A percentile compares a stretch with the other conserved stretches of the same genome.
These are phyloP conservation scores for Mycalesis mineus DNA, from an alignment of 2,888 invertebrate species.

Conservation along the genomic window DNA sequence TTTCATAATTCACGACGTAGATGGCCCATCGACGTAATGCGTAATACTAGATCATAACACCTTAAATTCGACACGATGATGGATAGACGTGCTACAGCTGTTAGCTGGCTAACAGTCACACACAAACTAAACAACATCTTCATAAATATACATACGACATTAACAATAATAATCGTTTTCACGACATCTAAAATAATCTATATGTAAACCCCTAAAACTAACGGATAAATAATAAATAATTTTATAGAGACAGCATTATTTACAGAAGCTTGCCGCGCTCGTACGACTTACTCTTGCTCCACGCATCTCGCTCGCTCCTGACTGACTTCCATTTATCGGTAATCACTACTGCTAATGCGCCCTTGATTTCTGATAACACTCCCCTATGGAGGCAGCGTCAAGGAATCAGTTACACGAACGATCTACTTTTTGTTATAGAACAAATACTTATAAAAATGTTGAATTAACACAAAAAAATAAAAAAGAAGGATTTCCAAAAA, in stretches of 20 bases:
- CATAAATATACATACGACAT: conserved; percentile 33
- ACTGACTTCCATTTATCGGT: conserved; percentile 36
- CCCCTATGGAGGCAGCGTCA: conserved; percentile 44
- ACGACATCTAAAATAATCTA: conserved; percentile 36
- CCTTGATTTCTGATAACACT: conserved; percentile 49
- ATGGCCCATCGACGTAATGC: conserved; percentile 38
- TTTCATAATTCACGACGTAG: conserved; percentile 39
- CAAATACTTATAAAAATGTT: conserved; percentile 37
- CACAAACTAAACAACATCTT: conserved; percentile 9
- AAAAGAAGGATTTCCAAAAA: conserved; percentile 43
- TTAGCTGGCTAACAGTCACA: conserved; percentile 1
- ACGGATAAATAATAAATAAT: conserved; percentile 74
- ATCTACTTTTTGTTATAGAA: conserved; percentile 31
- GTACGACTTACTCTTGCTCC: conserved; percentile 39
- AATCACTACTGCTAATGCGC: conserved; percentile 44
- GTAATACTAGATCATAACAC: conserved; percentile 36
- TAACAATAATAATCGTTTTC: conserved; percentile 44
- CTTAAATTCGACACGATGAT: conserved; percentile 26
- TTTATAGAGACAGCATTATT: conserved; percentile 64
- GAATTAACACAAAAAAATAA: conserved; percentile 41
- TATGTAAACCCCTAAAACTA: conserved; percentile 49
- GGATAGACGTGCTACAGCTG: conserved; percentile 12
- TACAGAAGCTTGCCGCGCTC: conserved; percentile 71
- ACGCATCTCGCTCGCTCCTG: conserved; percentile 38
- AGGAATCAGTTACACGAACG: conserved; percentile 38